A percentile compares a stretch with the other conserved stretches of the same genome.
These are phyloP conservation scores for Hypocryptadius cinnamomeus DNA, from an alignment of 2,113 vertebrate genomes.

Conservation along the genomic window DNA sequence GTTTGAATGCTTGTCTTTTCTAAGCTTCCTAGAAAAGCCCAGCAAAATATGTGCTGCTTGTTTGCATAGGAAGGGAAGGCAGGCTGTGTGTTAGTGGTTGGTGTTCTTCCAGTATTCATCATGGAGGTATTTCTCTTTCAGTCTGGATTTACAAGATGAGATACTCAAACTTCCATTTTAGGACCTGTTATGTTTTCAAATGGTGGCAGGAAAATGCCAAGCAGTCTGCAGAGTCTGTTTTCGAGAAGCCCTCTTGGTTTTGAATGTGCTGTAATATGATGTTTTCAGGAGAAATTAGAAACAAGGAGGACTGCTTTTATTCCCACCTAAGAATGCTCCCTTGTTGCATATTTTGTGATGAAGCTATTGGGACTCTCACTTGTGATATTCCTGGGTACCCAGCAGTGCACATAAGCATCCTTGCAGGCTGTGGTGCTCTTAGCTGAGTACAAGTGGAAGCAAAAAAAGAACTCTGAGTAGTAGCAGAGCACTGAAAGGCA, in stretches of 20 bases:
- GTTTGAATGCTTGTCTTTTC: neutral
- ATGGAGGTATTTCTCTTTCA: neutral
- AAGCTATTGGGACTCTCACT: neutral
- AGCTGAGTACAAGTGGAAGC: neutral
- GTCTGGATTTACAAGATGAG: neutral
- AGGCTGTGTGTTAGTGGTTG: no score
- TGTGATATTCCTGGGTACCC: neutral
- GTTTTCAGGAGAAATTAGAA: neutral
- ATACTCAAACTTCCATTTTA: neutral
- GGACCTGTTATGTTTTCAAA: neutral
- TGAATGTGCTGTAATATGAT: neutral
- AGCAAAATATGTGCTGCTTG: neutral
- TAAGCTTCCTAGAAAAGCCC: neutral
- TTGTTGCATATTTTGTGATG: neutral
- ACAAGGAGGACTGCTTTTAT: neutral
- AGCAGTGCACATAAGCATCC: rapidly evolving
- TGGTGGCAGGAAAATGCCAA: neutral
- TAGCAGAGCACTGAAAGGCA: neutral
- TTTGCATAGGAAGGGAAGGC: neutral
- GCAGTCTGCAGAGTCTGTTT: neutral
- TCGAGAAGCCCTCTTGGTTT: neutral
- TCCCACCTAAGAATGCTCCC: neutral
- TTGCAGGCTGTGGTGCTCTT: neutral
- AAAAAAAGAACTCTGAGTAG: neutral
- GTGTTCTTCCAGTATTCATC: neutral